Evolutionary conservation across 2,888 invertebrate species (phyloP), one percentile per base, ranked within the genome.

Genomic region (Agrochola lota): DNA sequence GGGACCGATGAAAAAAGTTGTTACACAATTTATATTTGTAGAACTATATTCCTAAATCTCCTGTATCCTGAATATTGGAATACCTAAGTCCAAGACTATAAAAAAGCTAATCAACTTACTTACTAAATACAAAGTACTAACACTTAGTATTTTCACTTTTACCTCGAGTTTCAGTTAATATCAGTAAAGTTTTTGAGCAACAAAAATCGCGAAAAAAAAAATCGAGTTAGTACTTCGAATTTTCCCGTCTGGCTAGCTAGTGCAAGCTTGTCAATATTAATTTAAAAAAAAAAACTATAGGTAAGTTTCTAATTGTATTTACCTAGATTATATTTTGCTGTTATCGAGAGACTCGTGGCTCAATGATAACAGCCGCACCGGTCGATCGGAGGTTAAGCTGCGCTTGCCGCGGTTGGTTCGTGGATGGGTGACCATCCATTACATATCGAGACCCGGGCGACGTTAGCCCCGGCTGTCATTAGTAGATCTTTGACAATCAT

Each of bases 121-220:
- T 20, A 8, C 46, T 59, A 49, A 73, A 40, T 60, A 40, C 46
- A 64, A 70, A 75, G 60, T 60, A 60, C 9, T n/a, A 43, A 43
- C 60, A 75, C 20, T 52, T 77, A 52, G 30, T 70, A 79, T 30
- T 77, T 79, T 60, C 43, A 49, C 49, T 46, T 64, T 40, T 12
- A 12, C 40, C 17, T 57, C n/a, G 35, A 79, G 8, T 40, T 46
- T 59, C 26, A 59, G 59, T 52, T 69, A 35, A 71, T 71, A 83
- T 62, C 57, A 67, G n/a, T 8, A 57, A 80, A 81, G 60, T 73
- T 78, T 57, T 35, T 62, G 1, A 73, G 23, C 66, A 49, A 73
- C 66, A 59, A 83, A 71, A 77, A 43, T 26, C 49, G 43, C 57
- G 59, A 59, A 68, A 43, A 40, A 71, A 63, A 43, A 59, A 67